Conservation (phyloP, 2,797 vertebrate genomes). For the Sebastes alutus region DNA sequence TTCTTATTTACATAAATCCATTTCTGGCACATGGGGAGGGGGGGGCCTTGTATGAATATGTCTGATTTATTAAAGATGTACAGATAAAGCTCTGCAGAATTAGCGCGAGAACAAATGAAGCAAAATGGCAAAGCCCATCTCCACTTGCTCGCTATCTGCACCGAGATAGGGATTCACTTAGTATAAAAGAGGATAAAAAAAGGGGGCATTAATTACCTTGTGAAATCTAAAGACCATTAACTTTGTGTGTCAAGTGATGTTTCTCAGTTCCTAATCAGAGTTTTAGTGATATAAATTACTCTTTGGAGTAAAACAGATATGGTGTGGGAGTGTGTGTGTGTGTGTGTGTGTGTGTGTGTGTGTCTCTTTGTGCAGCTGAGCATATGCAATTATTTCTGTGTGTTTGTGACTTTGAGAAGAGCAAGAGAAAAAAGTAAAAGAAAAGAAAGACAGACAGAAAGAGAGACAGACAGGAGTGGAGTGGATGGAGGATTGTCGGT, state of each 20-base stretch:
- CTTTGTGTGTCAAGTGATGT: slow-evolving; percentile 79
- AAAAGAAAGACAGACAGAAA: slow-evolving; percentile 12
- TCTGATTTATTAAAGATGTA: slow-evolving; percentile 56
- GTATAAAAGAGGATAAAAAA: slow-evolving; percentile 54
- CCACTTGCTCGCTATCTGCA: slow-evolving; percentile 63
- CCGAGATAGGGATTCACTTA: slow-evolving; percentile 68
- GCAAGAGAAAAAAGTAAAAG: slow-evolving; percentile 33
- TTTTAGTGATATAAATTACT: slow-evolving; percentile 77
- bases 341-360: neutral
- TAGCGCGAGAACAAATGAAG: slow-evolving; percentile 63
- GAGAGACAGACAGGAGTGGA: slow-evolving; percentile 46
- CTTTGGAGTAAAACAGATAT: slow-evolving; percentile 70
- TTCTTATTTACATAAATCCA: slow-evolving; percentile 40
- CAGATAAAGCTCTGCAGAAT: slow-evolving; percentile 41
- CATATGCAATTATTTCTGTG: slow-evolving; percentile 47
- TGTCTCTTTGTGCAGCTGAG: slow-evolving; percentile 32
- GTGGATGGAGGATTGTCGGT: slow-evolving; percentile 70
- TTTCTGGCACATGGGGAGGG: neutral
- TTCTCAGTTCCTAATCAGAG: slow-evolving; percentile 77
- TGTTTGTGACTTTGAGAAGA: slow-evolving; percentile 69
- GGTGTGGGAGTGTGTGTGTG: neutral
- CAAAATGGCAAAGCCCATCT: slow-evolving; percentile 57
- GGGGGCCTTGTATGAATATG: neutral
- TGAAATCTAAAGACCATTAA: slow-evolving; percentile 80
- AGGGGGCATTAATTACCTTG: slow-evolving; percentile 73